Percentiles rank a stretch among this genome's conserved stretches.
phyloP scores from a whole-genome alignment of 2,113 vertebrate species.

The Seriola dumerili region DNA sequence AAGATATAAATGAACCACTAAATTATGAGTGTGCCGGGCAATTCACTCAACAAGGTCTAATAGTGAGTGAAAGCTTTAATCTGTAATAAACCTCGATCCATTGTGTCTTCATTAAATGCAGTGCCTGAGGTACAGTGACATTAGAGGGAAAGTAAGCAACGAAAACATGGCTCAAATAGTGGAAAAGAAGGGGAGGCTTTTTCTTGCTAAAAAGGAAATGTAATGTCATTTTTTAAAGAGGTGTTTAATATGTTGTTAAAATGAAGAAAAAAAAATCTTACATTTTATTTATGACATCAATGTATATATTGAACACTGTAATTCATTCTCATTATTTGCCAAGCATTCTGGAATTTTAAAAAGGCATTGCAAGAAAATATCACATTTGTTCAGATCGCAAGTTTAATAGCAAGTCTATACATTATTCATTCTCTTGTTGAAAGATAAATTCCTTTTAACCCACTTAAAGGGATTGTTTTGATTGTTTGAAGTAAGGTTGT shows the following conservation, averaged over 20 bases:
- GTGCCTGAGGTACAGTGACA: background rate
- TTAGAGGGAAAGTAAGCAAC: background rate
- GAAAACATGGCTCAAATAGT: background rate
- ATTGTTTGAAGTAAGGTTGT: too few relatives aligned
- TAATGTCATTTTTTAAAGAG: background rate
- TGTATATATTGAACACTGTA: background rate
- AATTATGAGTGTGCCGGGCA: background rate
- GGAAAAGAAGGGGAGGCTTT: background rate
- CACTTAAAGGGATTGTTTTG: background rate
- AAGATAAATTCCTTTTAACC: background rate
- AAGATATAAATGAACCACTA: background rate
- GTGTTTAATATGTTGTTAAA: background rate
- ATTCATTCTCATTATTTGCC: background rate
- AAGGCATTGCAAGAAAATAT: too few relatives aligned
- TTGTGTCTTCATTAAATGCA: constrained; percentile 7
- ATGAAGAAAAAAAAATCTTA: background rate
- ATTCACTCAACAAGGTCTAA: background rate
- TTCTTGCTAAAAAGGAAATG: background rate
- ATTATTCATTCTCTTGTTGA: background rate
- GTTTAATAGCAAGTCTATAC: background rate
- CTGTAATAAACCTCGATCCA: background rate
- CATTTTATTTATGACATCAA: background rate
- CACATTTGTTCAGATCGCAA: background rate
- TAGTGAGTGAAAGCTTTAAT: background rate
- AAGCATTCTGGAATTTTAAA: background rate